Conservation (phyloP, 37 sponge, comb jelly and placozoan species). For the Spongia lamella region DNA sequence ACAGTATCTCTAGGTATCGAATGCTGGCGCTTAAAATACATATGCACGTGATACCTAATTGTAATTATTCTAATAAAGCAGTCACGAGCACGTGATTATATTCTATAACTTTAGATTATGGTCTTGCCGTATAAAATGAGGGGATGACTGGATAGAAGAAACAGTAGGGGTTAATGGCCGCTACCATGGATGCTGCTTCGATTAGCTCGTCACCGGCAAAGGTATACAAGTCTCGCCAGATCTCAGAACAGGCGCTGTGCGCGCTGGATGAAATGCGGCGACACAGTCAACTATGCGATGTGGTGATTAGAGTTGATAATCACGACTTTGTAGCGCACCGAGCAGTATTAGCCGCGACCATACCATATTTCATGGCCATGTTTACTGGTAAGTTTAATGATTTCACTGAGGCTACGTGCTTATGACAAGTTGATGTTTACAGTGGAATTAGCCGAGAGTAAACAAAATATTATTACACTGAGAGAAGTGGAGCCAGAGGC, state of each 20-base stretch:
- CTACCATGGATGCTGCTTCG: too few relatives aligned
- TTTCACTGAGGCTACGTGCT: too few relatives aligned
- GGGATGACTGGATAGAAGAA: too few relatives aligned
- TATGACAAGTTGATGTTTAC: neutral
- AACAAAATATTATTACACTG: slow-evolving; percentile 35
- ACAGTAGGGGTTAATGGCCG: too few relatives aligned
- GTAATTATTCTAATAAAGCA: too few relatives aligned
- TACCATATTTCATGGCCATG: slow-evolving; percentile 92
- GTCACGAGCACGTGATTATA: neutral
- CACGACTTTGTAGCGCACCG: slow-evolving; percentile 64
- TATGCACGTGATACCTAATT: too few relatives aligned
- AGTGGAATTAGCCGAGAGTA: slow-evolving; percentile 55
- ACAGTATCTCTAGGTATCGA: too few relatives aligned
- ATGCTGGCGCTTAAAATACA: too few relatives aligned
- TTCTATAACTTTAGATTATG: too few relatives aligned
- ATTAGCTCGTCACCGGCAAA: neutral
- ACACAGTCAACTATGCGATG: slow-evolving; percentile 76
- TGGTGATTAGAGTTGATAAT: slow-evolving; percentile 64
- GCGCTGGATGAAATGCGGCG: slow-evolving; percentile 62
- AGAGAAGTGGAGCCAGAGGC: slow-evolving; percentile 69
- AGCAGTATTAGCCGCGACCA: slow-evolving; percentile 78
- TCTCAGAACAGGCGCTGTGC: slow-evolving; percentile 47
- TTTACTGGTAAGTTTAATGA: slow-evolving; percentile 67
- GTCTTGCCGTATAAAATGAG: too few relatives aligned
- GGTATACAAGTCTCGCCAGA: slow-evolving; percentile 42